Evolutionary conservation across 2,113 vertebrate species (phyloP).

Genomic region (Elanoides forficatus): DNA sequence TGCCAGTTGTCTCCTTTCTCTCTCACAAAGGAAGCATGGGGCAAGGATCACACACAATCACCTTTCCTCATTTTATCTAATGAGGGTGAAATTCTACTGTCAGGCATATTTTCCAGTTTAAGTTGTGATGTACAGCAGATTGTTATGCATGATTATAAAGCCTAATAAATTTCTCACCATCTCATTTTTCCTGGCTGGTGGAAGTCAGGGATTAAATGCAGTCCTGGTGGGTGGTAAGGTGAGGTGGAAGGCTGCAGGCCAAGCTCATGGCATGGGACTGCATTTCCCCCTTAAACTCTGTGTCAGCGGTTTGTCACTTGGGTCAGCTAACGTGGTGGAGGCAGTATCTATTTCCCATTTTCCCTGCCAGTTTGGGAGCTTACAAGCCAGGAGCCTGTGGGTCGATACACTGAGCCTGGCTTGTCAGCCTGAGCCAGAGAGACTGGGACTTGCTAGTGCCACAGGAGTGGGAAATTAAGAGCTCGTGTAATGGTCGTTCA

Average conservation of each 20-base stretch:
- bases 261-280: not conserved
- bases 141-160: slow-evolving; percentile 37
- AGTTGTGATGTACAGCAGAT: not conserved
- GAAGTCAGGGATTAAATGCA: not conserved
- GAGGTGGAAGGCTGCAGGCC: not conserved
- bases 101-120: slow-evolving; percentile 41
- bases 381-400: accelerated
- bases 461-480: not conserved
- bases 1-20: not conserved
- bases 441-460: not conserved
- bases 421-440: not conserved
- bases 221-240: not conserved
- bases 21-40: not conserved
- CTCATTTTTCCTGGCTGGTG: not conserved
- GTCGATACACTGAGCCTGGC: not conserved
- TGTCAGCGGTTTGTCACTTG: not conserved
- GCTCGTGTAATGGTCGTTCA: not conserved
- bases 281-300: not conserved
- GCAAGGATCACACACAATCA: slow-evolving; percentile 7
- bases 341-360: not conserved
- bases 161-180: slow-evolving; percentile 20
- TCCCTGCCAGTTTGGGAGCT: not conserved
- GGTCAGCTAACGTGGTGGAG: not conserved
- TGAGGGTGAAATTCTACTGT: slow-evolving; percentile 50
- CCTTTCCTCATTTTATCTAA: slow-evolving; percentile 50